A percentile compares a stretch with the other conserved stretches of the same genome.
Conservation (phyloP, 1,140 invertebrate species). For the Archegozetes longisetosus region DNA sequence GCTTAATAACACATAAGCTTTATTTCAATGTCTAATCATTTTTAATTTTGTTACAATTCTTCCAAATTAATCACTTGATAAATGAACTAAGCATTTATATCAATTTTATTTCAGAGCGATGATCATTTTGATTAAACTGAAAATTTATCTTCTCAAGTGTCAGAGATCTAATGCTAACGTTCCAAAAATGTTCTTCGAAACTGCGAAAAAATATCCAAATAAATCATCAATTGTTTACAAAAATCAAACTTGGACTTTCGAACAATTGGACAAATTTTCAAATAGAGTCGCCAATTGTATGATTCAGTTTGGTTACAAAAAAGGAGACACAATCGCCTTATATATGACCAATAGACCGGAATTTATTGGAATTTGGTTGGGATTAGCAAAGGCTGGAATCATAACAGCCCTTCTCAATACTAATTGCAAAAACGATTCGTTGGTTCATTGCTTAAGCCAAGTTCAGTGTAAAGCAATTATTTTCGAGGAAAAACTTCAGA, state of each 20-base stretch:
- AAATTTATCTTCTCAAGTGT: slow-evolving; percentile 7
- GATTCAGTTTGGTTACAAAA: slow-evolving; percentile 43
- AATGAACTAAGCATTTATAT: too few species aligned
- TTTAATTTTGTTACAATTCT: too few species aligned
- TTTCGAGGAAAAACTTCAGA: slow-evolving; percentile 22
- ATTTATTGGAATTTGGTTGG: slow-evolving; percentile 73
- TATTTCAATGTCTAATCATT: too few species aligned
- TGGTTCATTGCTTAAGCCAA: slow-evolving; percentile 25
- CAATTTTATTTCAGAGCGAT: too few species aligned
- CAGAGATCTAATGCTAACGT: slow-evolving; percentile 40
- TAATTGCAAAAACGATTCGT: slow-evolving; percentile 23
- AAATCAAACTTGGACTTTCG: slow-evolving; percentile 60
- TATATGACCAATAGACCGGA: slow-evolving; percentile 67
- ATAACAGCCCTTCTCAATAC: slow-evolving; percentile 28
- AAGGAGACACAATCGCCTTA: slow-evolving; percentile 63
- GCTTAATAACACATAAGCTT: too few species aligned
- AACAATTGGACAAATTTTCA: slow-evolving; percentile 49
- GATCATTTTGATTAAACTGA: not conserved
- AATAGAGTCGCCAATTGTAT: slow-evolving; percentile 63
- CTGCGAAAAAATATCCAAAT: slow-evolving; percentile 52
- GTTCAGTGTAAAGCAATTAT: slow-evolving; percentile 25
- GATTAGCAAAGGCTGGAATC: slow-evolving; percentile 36
- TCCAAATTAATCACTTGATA: too few species aligned
- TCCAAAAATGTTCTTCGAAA: slow-evolving; percentile 50
- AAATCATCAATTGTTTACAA: slow-evolving; percentile 62